Evolutionary conservation across 2,888 invertebrate species (phyloP).

Genomic region (Habroteleia sp.): DNA sequence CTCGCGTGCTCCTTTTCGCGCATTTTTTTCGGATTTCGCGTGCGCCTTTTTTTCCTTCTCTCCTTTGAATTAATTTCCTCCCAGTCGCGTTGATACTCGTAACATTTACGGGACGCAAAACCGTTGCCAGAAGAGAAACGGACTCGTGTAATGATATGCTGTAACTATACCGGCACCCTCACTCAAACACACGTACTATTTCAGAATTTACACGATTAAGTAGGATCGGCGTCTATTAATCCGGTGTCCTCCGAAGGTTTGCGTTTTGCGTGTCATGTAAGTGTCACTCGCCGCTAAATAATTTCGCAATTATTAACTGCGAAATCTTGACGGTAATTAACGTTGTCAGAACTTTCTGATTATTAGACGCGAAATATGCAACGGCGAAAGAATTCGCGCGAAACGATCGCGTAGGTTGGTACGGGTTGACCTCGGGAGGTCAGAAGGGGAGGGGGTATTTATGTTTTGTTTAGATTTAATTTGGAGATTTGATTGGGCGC

Average conservation of each 20-base stretch:
- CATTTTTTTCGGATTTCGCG: slow-evolving; percentile 26
- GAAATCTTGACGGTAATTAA: slow-evolving; percentile 17
- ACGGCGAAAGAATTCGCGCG: slow-evolving; percentile 10
- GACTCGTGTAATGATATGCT: slow-evolving; percentile 56
- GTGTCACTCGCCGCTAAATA: slow-evolving; percentile 40
- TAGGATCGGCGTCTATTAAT: slow-evolving; percentile 46
- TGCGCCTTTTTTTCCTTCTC: slow-evolving; percentile 25
- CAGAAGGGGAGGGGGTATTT: no score
- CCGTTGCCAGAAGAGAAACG: slow-evolving; percentile 61
- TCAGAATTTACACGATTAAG: slow-evolving; percentile 50
- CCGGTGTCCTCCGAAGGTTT: slow-evolving; percentile 11
- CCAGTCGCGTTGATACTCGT: slow-evolving; percentile 53
- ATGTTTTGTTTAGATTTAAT: no score
- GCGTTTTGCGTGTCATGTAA: slow-evolving; percentile 46
- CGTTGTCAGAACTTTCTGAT: slow-evolving; percentile 14
- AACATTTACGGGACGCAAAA: slow-evolving; percentile 54
- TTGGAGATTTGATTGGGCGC: no score
- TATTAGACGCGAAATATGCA: slow-evolving; percentile 10
- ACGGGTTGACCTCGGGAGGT: no score
- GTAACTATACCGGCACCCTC: slow-evolving; percentile 44
- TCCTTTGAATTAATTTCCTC: slow-evolving; percentile 43
- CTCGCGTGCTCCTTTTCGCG: slow-evolving; percentile 42
- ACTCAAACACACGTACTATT: slow-evolving; percentile 47
- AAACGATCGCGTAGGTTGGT: no score
- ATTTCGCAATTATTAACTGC: slow-evolving; percentile 28